Base-by-base conservation (phyloP, 2,797 vertebrate species). In the Borostomias antarcticus region DNA sequence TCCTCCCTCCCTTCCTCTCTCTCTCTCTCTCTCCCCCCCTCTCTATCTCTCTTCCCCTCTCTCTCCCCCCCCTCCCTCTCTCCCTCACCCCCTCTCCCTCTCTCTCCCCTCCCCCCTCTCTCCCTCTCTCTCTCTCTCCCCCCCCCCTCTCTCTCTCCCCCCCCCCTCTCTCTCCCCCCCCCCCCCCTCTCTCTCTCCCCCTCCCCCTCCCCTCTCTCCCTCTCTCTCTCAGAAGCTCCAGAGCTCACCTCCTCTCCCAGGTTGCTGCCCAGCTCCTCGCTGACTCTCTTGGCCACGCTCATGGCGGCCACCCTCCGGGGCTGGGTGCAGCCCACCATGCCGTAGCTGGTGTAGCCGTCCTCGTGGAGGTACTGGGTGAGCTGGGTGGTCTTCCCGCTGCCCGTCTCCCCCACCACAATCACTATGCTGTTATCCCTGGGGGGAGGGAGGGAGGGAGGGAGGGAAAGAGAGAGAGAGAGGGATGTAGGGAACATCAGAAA, bases 281-380 rank as follows among this genome's bases (percentile, higher is more conserved):
- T 99, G 83, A 99, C 98, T 77, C 98, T 93, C 85, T 99, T 99
- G 75, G 98, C 98, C 58, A 99, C 98, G 0, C 96, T 98, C 98
- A 99, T 99, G 76, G 98, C 98, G 0, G 98, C 98, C 79, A 99
- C 98, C 58, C 98, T 93, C 66, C 98, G 92, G 0, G 98, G 98
- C 87, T 99, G 98, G 0, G 98, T 99, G 69, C 98, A 99, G 21
- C 97, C 98, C 0, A 99, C 97, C 96, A 99, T 96, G 73, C 97
- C 98, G 0, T 99, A 99, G 74, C 97, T 94, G 0, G 98, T 98
- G 89, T 99, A 99, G 8, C 97, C 95, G 0, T 99, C 98, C 80
- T 98, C 96, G 0, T 99, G 97, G n/a, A 99, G 90, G 82, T 99
- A 99, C 91, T 99, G 98, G 0, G 98, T 99, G 83, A 99, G 87